Percentiles rank a stretch among this genome's conserved stretches.
These are phyloP conservation scores for Sinotaia quadrata DNA, from an alignment of 2,888 invertebrate species.

Conservation along the genomic window DNA sequence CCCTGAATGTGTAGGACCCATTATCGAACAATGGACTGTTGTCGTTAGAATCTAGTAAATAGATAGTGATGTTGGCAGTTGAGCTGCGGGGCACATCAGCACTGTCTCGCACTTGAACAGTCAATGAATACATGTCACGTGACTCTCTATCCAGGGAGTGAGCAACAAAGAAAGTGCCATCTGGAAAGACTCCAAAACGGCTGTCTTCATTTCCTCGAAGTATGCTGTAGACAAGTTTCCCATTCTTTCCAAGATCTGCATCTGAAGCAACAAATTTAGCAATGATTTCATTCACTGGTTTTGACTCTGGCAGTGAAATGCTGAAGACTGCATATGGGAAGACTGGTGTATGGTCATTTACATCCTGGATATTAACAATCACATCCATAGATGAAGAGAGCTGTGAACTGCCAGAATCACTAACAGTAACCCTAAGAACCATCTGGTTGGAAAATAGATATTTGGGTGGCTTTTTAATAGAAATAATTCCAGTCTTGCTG, in stretches of 20 bases:
- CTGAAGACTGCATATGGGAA: constrained; percentile 94
- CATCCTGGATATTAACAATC: constrained; percentile 81
- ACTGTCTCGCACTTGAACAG: constrained; percentile 84
- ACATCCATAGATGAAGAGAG: constrained; percentile 50
- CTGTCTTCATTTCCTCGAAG: constrained; percentile 88
- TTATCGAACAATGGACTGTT: constrained; percentile 79
- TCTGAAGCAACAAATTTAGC: constrained; percentile 60
- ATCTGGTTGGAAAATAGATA: constrained; percentile 35
- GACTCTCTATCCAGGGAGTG: constrained; percentile 90
- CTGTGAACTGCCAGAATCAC: constrained; percentile 58
- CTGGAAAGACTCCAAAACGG: constrained; percentile 95
- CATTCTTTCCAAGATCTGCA: constrained; percentile 62
- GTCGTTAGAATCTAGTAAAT: constrained; percentile 76
- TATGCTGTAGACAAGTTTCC: constrained; percentile 76
- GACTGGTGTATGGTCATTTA: constrained; percentile 95
- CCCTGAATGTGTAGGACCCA: constrained; percentile 56
- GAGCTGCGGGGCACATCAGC: constrained; percentile 76
- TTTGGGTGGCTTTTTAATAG: constrained; percentile 82
- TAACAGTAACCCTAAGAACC: constrained; percentile 53
- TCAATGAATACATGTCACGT: constrained; percentile 90
- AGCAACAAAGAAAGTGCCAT: constrained; percentile 91
- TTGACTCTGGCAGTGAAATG: constrained; percentile 90
- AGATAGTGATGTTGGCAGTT: constrained; percentile 90
- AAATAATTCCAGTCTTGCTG: constrained; percentile 89
- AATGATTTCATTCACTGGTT: constrained; percentile 86